Evolutionary conservation across 2,888 invertebrate species (phyloP), one percentile per base, ranked within the genome.

Genomic region (Chloroclystis v-ata): DNA sequence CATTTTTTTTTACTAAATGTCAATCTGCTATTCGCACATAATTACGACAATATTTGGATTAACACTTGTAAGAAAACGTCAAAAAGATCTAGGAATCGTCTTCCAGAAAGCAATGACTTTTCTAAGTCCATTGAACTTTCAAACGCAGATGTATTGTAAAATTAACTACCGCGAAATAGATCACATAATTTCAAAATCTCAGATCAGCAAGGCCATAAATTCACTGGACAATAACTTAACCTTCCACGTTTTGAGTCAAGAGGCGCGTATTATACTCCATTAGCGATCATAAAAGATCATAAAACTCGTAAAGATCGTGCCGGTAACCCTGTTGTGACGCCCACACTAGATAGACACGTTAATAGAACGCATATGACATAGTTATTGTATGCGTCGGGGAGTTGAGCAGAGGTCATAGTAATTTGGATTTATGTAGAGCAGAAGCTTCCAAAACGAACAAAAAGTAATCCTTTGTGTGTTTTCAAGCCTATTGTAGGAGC

Each of bases 241-340:
- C 72, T 63, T 63, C 63, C 62, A 63, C 65, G 67, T 64, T 59
- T 55, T 38, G 61, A 63, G 72, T 72, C 69, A 69, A 69, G 60
- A 76, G 72, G 68, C 72, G 69, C 70, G 63, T 67, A 69, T 76
- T 76, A 76, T 69, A 65, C 66, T 59, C 72, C 67, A 76, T 78
- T 77, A 78, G 64, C 59, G 64, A 63, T 64, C 74, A 72, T 78
- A 75, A 75, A 75, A 69, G 65, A 63, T 64, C 74, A 72, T 78
- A 75, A 75, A 75, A 69, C 62, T 69, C 67, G 63, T 65, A 66
- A 67, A 67, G 65, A 63, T 60, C 63, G 61, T 64, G 61, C 69
- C 59, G 52, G 58, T 51, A 52, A 57, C 60, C 60, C 59, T 59
- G 61, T 56, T 57, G 59, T 45, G 63, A 59, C 67, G 60, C 74